A percentile compares a stretch with the other conserved stretches of the same genome.
Evolutionary conservation across 2,113 vertebrate species (phyloP).

Genomic region (Orycteropus afer): DNA sequence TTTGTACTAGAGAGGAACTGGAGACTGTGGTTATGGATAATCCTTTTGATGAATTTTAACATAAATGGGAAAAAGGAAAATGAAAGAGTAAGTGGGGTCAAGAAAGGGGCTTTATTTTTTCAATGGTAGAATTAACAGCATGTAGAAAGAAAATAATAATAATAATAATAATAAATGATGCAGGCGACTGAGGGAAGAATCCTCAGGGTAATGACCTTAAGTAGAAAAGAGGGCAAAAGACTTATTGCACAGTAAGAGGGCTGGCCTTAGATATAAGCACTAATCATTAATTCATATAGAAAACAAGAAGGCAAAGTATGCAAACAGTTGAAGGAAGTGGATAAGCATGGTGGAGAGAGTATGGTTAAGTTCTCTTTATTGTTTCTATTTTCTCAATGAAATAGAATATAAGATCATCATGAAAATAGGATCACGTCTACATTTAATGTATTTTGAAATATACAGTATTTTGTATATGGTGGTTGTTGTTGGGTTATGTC

Average conservation of each 20-base stretch:
- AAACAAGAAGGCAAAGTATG: not conserved
- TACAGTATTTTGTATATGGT: not conserved
- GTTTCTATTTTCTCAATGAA: not conserved
- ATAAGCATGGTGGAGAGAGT: not conserved
- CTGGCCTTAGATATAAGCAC: not conserved
- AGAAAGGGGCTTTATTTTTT: not conserved
- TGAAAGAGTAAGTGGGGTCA: not conserved
- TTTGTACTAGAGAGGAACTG: not conserved
- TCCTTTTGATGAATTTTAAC: not conserved
- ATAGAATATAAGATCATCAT: not conserved
- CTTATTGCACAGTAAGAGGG: not conserved
- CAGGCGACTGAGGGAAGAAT: not conserved
- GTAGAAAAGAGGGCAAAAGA: not conserved
- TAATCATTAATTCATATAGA: not conserved
- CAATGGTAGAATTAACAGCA: not conserved
- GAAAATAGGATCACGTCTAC: not conserved
- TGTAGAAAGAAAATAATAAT: not conserved
- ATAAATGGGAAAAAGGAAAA: not conserved
- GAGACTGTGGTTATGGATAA: not conserved
- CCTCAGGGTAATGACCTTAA: not conserved
- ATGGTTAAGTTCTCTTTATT: not conserved
- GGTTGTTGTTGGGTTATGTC: not conserved
- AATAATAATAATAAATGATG: no score
- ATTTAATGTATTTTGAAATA: not conserved
- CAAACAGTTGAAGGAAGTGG: not conserved